A percentile compares a stretch with the other conserved stretches of the same genome.
These are phyloP conservation scores for Acrobeloides nanus DNA, from an alignment of 2,888 invertebrate genomes.

Conservation along the genomic window DNA sequence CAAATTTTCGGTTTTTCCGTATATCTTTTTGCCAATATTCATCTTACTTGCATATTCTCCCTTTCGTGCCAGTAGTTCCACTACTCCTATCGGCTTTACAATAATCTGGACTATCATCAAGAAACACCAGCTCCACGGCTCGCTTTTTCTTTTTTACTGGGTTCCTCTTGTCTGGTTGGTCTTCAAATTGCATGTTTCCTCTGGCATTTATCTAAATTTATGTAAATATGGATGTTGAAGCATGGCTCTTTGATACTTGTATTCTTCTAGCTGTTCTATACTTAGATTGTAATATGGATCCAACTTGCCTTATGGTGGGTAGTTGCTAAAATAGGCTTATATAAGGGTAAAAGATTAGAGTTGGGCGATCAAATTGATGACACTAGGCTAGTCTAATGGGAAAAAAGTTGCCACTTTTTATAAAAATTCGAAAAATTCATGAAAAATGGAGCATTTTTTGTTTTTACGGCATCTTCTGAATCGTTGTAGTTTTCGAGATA, in stretches of 20 bases:
- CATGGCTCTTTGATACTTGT: no score
- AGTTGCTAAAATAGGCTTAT: no score
- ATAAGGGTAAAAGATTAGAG: no score
- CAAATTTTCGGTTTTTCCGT: background rate
- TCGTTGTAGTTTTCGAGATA: no score
- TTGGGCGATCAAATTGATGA: no score
- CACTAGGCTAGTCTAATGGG: no score
- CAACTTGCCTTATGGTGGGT: conserved; percentile 80
- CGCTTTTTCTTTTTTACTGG: conserved; percentile 20
- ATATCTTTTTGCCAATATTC: background rate
- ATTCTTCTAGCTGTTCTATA: conserved; percentile 44
- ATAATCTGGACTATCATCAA: conserved; percentile 90
- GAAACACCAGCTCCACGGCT: conserved; percentile 73
- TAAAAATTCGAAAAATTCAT: no score
- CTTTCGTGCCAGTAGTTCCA: conserved; percentile 50
- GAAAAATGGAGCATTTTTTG: no score
- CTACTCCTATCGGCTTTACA: conserved; percentile 61
- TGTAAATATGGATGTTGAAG: no score
- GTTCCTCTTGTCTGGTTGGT: conserved; percentile 23
- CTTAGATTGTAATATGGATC: conserved; percentile 38
- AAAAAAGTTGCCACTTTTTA: no score
- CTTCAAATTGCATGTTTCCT: conserved; percentile 48
- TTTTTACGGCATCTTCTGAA: no score
- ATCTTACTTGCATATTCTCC: conserved; percentile 45
- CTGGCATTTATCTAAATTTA: conserved; percentile 32